A percentile compares a stretch with the other conserved stretches of the same genome.
Conservation (phyloP, 2,888 invertebrate genomes). For the Bibio marci region DNA sequence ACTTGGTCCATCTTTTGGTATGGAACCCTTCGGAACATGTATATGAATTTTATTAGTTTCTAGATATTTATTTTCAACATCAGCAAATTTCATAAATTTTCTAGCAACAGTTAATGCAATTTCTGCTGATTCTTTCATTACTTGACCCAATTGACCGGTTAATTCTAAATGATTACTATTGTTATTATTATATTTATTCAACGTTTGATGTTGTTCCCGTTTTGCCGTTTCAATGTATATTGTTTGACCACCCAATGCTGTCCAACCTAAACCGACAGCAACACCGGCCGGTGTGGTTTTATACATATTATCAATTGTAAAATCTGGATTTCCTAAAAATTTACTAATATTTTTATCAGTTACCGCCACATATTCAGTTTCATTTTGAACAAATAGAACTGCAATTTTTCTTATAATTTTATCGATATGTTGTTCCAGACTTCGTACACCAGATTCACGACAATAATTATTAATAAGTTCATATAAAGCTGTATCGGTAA, state of each 20-base stretch:
- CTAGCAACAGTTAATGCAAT: slow-evolving; percentile 86
- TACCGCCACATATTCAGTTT: slow-evolving; percentile 48
- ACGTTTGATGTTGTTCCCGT: slow-evolving; percentile 21
- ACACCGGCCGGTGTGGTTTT: slow-evolving; percentile 88
- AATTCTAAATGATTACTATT: slow-evolving; percentile 33
- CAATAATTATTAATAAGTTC: slow-evolving; percentile 83
- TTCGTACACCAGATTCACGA: slow-evolving; percentile 92
- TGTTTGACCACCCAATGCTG: slow-evolving; percentile 97
- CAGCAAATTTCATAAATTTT: slow-evolving; percentile 46
- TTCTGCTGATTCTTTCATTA: slow-evolving; percentile 95
- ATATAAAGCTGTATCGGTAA: slow-evolving; percentile 57
- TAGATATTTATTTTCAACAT: slow-evolving; percentile 59
- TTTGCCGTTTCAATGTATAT: slow-evolving; percentile 84
- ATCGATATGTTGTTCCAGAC: slow-evolving; percentile 96
- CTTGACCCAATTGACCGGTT: slow-evolving; percentile 94
- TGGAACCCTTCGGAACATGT: slow-evolving; percentile 97
- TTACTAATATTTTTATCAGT: slow-evolving; percentile 55
- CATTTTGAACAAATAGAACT: slow-evolving; percentile 75
- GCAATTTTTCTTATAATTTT: slow-evolving; percentile 97
- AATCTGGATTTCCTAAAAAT: slow-evolving; percentile 89
- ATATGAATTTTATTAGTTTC: slow-evolving; percentile 77
- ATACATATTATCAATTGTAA: slow-evolving; percentile 92
- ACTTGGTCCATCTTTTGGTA: slow-evolving; percentile 97
- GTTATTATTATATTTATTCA: no score
- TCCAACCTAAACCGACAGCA: slow-evolving; percentile 98